phyloP scores from a whole-genome alignment of 2,797 vertebrate species.

The Malacoctenus gilli region DNA sequence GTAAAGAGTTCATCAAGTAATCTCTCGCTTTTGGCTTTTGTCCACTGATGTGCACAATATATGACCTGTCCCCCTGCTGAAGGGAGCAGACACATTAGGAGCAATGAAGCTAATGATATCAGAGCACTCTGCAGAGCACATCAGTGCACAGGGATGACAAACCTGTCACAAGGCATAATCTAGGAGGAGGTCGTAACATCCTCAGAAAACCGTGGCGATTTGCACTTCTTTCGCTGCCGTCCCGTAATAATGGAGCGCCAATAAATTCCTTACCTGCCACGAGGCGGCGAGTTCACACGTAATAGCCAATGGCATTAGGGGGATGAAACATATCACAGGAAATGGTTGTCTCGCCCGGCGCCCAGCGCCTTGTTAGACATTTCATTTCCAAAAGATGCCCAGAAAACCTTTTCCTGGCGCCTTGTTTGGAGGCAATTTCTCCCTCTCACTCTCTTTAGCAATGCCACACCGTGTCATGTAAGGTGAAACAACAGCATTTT shows the following conservation, averaged over 20 bases:
- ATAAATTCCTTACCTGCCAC: slow-evolving; percentile 93
- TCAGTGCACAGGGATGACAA: slow-evolving; percentile 91
- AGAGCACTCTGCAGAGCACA: slow-evolving; percentile 93
- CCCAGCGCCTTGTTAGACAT: slow-evolving; percentile 90
- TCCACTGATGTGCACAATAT: slow-evolving; percentile 81
- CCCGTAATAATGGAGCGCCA: slow-evolving; percentile 92
- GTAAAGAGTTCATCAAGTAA: slow-evolving; percentile 46
- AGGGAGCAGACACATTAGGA: slow-evolving; percentile 94
- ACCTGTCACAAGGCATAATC: slow-evolving; percentile 95
- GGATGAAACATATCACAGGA: slow-evolving; percentile 94
- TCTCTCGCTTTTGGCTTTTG: slow-evolving; percentile 67
- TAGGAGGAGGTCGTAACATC: slow-evolving; percentile 90
- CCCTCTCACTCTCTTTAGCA: slow-evolving; percentile 86
- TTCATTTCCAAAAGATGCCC: slow-evolving; percentile 91
- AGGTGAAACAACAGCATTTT: slow-evolving; percentile 84
- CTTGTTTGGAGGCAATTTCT: slow-evolving; percentile 92
- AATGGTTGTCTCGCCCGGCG: slow-evolving; percentile 87
- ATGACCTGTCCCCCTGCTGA: slow-evolving; percentile 83
- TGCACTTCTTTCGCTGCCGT: slow-evolving; percentile 83
- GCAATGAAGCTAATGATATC: slow-evolving; percentile 98
- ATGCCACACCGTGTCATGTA: slow-evolving; percentile 90
- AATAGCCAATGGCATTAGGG: slow-evolving; percentile 86
- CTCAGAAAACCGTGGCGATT: slow-evolving; percentile 90
- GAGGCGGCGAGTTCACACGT: slow-evolving; percentile 80
- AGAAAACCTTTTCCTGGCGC: slow-evolving; percentile 91